These are phyloP conservation scores for Drosophila ficusphila DNA, from an alignment of 1,140 invertebrate genomes.

Conservation along the genomic window DNA sequence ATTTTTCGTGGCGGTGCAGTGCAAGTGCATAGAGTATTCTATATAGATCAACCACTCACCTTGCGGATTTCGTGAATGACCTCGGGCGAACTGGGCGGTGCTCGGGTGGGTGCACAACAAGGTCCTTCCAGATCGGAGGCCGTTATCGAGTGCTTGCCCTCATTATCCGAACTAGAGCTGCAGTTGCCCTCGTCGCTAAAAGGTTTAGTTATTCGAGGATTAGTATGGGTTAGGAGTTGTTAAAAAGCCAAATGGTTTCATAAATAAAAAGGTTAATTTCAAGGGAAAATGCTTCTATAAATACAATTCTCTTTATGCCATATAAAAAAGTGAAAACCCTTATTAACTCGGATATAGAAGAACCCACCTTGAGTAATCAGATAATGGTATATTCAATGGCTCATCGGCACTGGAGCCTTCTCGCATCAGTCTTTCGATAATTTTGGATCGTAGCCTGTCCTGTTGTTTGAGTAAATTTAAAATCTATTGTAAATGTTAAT, in stretches of 20 bases:
- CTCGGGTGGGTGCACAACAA: slow-evolving; percentile 80
- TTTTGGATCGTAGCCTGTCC: slow-evolving; percentile 91
- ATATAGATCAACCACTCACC: slow-evolving; percentile 39
- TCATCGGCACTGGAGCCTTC: slow-evolving; percentile 94
- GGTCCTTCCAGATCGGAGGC: slow-evolving; percentile 81
- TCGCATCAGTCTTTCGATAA: slow-evolving; percentile 90
- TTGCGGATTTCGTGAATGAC: slow-evolving; percentile 73
- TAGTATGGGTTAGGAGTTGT: background rate
- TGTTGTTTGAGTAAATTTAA: slow-evolving; percentile 84
- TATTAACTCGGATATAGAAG: background rate
- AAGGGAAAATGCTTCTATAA: too few species aligned
- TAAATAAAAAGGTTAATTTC: too few species aligned
- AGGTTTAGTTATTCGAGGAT: slow-evolving; percentile 2
- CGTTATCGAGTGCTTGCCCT: slow-evolving; percentile 74
- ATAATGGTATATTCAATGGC: slow-evolving; percentile 92
- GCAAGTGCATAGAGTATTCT: background rate
- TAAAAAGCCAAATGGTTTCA: too few species aligned
- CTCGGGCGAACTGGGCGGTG: slow-evolving; percentile 86
- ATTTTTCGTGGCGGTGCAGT: too few species aligned
- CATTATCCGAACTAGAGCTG: slow-evolving; percentile 86
- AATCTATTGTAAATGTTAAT: slow-evolving; percentile 82
- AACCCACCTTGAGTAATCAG: slow-evolving; percentile 92
- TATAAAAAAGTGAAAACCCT: too few species aligned
- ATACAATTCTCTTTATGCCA: too few species aligned
- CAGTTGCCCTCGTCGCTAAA: slow-evolving; percentile 90